Percentiles rank a stretch among this genome's conserved stretches.
Conservation (phyloP, 2,888 invertebrate genomes). For the Torymus auratus region DNA sequence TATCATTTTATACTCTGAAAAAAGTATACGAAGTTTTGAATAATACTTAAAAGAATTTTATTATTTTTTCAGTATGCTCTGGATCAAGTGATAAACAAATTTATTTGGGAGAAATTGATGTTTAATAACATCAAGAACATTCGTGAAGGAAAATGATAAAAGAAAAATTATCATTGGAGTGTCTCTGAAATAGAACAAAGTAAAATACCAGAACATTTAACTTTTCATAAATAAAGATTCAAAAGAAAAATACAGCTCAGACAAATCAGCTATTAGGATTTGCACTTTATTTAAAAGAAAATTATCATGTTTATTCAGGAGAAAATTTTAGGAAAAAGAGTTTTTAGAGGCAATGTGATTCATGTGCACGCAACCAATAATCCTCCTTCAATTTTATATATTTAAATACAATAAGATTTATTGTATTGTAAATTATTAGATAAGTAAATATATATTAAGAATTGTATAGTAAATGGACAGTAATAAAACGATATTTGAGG, state of each 20-base stretch:
- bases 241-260: slow-evolving; percentile 78
- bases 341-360: no score
- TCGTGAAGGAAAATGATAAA: no score
- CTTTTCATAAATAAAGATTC: slow-evolving; percentile 79
- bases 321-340: no score
- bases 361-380: neutral
- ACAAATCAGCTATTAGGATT: slow-evolving; percentile 81
- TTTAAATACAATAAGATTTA: neutral
- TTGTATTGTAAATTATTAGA: slow-evolving; percentile 28
- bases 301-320: slow-evolving; percentile 78
- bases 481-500: slow-evolving; percentile 41
- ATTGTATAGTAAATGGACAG: slow-evolving; percentile 6
- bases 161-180: no score
- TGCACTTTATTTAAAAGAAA: slow-evolving; percentile 85
- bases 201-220: slow-evolving; percentile 79
- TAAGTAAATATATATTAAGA: slow-evolving; percentile 11
- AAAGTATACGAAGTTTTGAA: neutral
- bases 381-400: neutral
- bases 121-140: neutral
- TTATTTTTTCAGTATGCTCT: slow-evolving; percentile 84
- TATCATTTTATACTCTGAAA: no score
- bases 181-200: no score
- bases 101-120: slow-evolving; percentile 92
- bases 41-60: slow-evolving; percentile 14
- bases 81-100: slow-evolving; percentile 97